Percentiles rank a stretch among this genome's conserved stretches.
Conservation (phyloP, 2,113 vertebrate genomes). For the Stomatorhinus ivindoensis region DNA sequence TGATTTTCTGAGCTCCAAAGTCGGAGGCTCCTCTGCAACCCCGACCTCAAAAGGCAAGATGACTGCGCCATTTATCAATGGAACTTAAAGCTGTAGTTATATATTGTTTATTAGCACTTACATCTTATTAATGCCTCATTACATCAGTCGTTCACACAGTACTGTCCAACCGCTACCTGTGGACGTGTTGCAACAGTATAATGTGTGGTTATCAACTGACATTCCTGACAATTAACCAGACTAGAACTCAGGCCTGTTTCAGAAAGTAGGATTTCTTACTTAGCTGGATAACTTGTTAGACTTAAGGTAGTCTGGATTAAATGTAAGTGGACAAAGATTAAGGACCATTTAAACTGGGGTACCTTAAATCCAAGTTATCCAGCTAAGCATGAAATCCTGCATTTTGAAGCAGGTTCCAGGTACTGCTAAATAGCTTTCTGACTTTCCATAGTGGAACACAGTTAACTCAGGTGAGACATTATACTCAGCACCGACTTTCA, state of each 20-base stretch:
- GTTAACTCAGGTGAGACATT: background rate
- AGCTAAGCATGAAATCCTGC: background rate
- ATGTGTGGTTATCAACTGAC: background rate
- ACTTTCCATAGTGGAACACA: background rate
- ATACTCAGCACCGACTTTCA: background rate
- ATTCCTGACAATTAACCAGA: background rate
- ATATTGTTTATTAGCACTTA: too few relatives aligned
- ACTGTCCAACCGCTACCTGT: background rate
- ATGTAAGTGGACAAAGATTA: background rate
- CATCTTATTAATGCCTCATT: too few relatives aligned
- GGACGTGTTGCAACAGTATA: background rate
- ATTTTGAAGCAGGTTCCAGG: background rate
- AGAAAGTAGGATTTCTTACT: background rate
- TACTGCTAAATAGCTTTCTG: background rate
- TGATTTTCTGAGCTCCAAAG: background rate
- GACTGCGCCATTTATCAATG: too few relatives aligned
- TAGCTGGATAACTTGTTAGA: background rate
- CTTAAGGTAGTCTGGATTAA: background rate
- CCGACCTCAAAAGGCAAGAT: too few relatives aligned
- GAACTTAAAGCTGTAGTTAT: too few relatives aligned
- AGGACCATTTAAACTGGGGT: background rate
- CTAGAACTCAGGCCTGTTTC: background rate
- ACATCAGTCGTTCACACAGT: background rate
- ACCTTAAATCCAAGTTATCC: background rate
- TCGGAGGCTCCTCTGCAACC: too few relatives aligned